Evolutionary conservation across 1,140 invertebrate genomes (phyloP).

Genomic region (Metaphire vulgaris): DNA sequence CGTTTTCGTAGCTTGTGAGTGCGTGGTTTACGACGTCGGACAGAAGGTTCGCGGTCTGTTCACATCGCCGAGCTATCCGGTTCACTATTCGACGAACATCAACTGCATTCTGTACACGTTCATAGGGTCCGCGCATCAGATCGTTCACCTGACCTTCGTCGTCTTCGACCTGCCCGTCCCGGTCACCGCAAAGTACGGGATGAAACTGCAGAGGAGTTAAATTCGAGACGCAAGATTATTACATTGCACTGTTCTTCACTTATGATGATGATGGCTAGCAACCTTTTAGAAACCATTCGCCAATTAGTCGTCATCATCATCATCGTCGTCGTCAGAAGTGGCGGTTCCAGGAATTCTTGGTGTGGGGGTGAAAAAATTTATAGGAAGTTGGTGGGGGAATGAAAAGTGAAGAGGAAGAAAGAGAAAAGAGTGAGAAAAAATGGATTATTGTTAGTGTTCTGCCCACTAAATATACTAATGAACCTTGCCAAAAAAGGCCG

Average conservation of each 20-base stretch:
- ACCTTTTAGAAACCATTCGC: neutral
- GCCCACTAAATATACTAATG: no score
- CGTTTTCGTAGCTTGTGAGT: constrained; percentile 64
- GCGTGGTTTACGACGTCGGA: constrained; percentile 70
- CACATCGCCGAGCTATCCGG: constrained; percentile 73
- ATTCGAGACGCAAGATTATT: neutral
- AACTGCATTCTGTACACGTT: constrained; percentile 79
- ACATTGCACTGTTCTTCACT: neutral
- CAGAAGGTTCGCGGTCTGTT: constrained; percentile 71
- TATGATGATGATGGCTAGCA: neutral
- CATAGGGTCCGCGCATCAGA: constrained; percentile 65
- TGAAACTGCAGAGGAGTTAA: constrained; percentile 28
- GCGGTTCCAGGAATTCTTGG: no score
- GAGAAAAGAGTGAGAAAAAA: no score
- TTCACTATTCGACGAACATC: constrained; percentile 65
- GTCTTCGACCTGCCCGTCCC: constrained; percentile 65
- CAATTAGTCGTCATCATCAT: no score
- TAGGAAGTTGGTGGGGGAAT: no score
- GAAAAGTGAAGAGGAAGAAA: no score
- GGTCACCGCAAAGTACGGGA: constrained; percentile 35
- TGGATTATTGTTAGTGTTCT: no score
- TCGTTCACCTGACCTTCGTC: constrained; percentile 71
- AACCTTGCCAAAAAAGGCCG: no score
- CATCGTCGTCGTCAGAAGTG: no score
- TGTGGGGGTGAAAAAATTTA: no score